Evolutionary conservation across 2,113 vertebrate genomes (phyloP).

Genomic region (Murina feae): DNA sequence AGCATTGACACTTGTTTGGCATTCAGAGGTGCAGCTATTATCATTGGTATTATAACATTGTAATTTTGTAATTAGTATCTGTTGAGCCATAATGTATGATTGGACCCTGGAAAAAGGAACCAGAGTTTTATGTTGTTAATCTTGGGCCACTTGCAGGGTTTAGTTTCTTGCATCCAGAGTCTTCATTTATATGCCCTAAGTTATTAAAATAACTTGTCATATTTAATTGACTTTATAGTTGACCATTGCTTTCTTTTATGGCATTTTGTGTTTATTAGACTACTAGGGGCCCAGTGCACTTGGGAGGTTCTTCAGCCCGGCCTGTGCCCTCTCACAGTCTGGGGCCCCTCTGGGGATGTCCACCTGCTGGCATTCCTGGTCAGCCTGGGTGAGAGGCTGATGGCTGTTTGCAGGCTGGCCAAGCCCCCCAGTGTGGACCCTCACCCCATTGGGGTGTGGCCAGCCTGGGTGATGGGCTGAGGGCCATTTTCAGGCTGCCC

Average conservation of each 20-base stretch:
- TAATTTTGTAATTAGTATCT: neutral
- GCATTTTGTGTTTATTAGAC: neutral
- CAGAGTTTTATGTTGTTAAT: neutral
- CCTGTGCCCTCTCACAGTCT: too few species aligned
- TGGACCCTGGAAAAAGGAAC: neutral
- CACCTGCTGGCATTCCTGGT: too few species aligned
- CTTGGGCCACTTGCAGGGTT: neutral
- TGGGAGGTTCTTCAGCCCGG: too few species aligned
- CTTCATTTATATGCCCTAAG: neutral
- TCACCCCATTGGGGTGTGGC: too few species aligned
- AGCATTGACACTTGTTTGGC: neutral
- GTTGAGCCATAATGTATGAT: neutral
- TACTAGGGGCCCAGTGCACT: too few species aligned
- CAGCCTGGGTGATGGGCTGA: too few species aligned
- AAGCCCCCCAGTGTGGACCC: too few species aligned
- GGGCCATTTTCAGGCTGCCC: too few species aligned
- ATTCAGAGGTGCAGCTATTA: neutral
- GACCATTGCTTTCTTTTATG: neutral
- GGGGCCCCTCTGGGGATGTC: too few species aligned
- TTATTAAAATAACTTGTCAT: conserved; percentile 1
- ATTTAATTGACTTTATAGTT: neutral
- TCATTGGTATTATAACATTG: neutral
- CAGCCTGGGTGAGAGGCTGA: too few species aligned
- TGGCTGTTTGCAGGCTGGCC: too few species aligned
- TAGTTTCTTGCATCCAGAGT: neutral